phyloP scores from a whole-genome alignment of 1,140 invertebrate genomes.

The Hylaeus volcanicus region DNA sequence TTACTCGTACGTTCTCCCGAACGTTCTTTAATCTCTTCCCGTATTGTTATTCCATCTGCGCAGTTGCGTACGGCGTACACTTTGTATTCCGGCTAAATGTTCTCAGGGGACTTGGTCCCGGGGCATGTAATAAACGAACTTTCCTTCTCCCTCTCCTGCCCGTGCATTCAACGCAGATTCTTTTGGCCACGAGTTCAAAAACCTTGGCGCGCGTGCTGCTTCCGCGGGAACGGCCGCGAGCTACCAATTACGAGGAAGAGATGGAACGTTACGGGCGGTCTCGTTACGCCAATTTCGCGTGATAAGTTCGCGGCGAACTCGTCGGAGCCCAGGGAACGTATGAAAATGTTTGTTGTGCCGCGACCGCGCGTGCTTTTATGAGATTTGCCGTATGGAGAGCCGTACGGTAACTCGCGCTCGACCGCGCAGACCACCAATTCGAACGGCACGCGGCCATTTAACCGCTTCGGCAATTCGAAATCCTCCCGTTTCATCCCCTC shows the following conservation, averaged over 20 bases:
- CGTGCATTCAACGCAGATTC: constrained; percentile 53
- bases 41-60: too few species aligned
- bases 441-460: constrained; percentile 29
- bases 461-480: background rate
- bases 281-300: constrained; percentile 22
- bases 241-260: constrained; percentile 32
- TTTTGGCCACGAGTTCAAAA: constrained; percentile 58
- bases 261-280: background rate
- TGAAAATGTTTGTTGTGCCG: background rate
- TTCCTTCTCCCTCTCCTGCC: constrained; percentile 26
- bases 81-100: too few species aligned
- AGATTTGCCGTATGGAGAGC: constrained; percentile 11
- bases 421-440: constrained; percentile 7
- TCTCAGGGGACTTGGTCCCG: too few species aligned
- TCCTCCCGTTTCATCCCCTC: background rate
- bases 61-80: too few species aligned
- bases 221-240: constrained; percentile 45
- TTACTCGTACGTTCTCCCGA: too few species aligned
- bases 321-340: background rate
- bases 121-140: background rate
- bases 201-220: constrained; percentile 59
- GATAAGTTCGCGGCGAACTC: constrained; percentile 13
- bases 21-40: too few species aligned
- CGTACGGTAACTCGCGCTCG: background rate
- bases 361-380: background rate